Conservation (phyloP, 2,888 invertebrate genomes). For the Orthosia cruda region DNA sequence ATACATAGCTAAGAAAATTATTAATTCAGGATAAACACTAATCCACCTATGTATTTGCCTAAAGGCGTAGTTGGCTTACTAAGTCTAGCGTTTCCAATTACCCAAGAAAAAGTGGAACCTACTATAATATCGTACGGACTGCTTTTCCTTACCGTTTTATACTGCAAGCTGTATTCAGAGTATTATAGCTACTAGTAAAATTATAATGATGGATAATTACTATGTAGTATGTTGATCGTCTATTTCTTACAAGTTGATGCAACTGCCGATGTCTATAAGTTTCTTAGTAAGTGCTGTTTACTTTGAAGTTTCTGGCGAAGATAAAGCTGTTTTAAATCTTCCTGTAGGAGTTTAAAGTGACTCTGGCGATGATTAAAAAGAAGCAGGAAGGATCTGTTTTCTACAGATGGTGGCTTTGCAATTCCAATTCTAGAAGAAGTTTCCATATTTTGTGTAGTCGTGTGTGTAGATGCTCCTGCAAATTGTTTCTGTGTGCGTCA, state of each 20-base stretch:
- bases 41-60: slow-evolving; percentile 16
- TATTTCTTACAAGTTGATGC: slow-evolving; percentile 23
- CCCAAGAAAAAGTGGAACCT: slow-evolving; percentile 49
- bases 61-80: slow-evolving; percentile 12
- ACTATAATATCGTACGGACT: slow-evolving; percentile 10
- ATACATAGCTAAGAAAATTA: not conserved
- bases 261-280: slow-evolving; percentile 14
- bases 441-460: too few relatives aligned
- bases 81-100: slow-evolving; percentile 26
- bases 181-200: slow-evolving; percentile 40
- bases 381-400: not conserved
- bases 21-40: not conserved
- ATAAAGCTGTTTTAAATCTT: not conserved
- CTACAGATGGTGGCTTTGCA: not conserved
- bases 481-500: too few relatives aligned
- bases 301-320: not conserved
- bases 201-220: slow-evolving; percentile 60
- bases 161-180: slow-evolving; percentile 22
- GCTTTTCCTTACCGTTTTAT: slow-evolving; percentile 45
- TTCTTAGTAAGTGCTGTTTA: slow-evolving; percentile 13
- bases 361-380: not conserved
- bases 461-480: too few relatives aligned
- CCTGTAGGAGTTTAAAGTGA: not conserved
- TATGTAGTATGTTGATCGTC: slow-evolving; percentile 20
- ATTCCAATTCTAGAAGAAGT: too few relatives aligned